Evolutionary conservation across 2,888 invertebrate species (phyloP).

Genomic region (Yponomeuta cagnagella): DNA sequence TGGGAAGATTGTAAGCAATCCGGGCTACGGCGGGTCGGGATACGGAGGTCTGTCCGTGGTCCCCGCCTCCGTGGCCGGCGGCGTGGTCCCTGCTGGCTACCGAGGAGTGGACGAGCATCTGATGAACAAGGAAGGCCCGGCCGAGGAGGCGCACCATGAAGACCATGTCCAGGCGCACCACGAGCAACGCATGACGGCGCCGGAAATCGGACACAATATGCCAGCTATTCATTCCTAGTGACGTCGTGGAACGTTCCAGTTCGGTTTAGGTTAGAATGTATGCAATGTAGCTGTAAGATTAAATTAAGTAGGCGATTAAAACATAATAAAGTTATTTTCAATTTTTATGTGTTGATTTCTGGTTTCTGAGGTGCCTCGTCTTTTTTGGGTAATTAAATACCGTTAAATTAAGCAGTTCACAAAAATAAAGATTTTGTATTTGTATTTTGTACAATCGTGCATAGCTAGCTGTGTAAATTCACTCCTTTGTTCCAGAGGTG

Average conservation of each 20-base stretch:
- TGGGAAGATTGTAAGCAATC: constrained; percentile 41
- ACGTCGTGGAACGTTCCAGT: not conserved
- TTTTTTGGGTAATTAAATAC: too few species aligned
- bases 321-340: not conserved
- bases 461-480: too few species aligned
- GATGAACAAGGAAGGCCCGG: constrained; percentile 24
- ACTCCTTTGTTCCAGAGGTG: too few species aligned
- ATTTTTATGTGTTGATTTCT: not conserved
- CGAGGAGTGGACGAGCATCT: constrained; percentile 36
- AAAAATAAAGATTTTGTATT: too few species aligned
- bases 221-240: constrained; percentile 7
- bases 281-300: not conserved
- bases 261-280: not conserved
- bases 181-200: not conserved
- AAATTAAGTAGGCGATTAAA: not conserved
- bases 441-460: too few species aligned
- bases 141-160: constrained; percentile 23
- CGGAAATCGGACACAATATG: not conserved
- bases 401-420: too few species aligned
- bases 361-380: not conserved
- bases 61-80: constrained; percentile 10
- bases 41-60: constrained; percentile 18
- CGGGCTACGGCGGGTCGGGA: constrained; percentile 27
- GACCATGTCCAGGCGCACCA: constrained; percentile 17
- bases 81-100: constrained; percentile 27